phyloP scores from a whole-genome alignment of 2,113 vertebrate genomes.

The Ictalurus furcatus region DNA sequence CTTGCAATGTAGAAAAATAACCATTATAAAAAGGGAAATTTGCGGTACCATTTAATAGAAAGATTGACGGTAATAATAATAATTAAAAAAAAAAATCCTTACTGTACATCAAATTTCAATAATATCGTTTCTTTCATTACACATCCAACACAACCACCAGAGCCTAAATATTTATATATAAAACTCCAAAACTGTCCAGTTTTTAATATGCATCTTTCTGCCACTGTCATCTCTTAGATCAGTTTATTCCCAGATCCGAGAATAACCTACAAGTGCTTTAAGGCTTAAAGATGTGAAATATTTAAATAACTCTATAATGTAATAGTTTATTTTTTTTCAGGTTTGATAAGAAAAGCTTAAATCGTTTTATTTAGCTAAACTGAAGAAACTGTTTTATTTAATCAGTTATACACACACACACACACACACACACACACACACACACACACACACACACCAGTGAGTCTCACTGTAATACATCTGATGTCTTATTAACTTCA shows the following conservation, averaged over 20 bases:
- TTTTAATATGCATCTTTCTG: constrained; percentile 9
- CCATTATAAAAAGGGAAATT: constrained; percentile 58
- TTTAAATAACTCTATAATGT: background rate
- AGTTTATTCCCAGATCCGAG: background rate
- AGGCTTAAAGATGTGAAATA: constrained; percentile 1
- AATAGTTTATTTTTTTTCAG: background rate
- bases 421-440: background rate
- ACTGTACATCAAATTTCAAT: constrained; percentile 35
- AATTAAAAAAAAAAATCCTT: constrained; percentile 44
- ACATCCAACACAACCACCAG: background rate
- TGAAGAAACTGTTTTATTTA: background rate
- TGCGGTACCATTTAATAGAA: constrained; percentile 70
- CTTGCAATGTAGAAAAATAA: constrained; percentile 69
- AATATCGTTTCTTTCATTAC: constrained; percentile 16
- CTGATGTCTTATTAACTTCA: background rate
- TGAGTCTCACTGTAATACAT: background rate
- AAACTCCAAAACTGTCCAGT: constrained; percentile 26
- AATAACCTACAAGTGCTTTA: constrained; percentile 50
- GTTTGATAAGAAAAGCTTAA: constrained; percentile 14
- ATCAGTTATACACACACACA: background rate
- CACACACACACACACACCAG: background rate
- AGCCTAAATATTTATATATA: constrained; percentile 6
- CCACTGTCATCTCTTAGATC: background rate
- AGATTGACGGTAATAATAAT: constrained; percentile 29
- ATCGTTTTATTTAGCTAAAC: constrained; percentile 5